Conservation (phyloP, 2,113 vertebrate genomes). For the Tetraodon nigroviridis region DNA sequence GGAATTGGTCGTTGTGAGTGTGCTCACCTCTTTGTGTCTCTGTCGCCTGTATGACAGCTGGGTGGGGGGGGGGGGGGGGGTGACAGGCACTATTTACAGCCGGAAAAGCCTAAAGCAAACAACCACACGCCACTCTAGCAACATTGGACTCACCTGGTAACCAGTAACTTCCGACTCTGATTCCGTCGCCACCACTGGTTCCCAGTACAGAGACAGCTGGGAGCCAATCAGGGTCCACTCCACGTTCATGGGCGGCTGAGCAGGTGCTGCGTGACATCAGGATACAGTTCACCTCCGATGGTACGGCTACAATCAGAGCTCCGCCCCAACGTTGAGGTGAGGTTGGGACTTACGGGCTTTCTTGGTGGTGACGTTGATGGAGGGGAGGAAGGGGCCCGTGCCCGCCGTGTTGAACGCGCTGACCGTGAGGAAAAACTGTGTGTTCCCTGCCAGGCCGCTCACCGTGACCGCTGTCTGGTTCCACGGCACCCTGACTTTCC, state of each 20-base stretch:
- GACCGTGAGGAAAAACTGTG: constrained; percentile 84
- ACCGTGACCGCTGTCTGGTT: constrained; percentile 84
- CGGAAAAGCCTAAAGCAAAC: constrained; percentile 9
- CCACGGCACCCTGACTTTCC: constrained; percentile 82
- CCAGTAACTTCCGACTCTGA: constrained; percentile 92
- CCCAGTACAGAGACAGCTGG: constrained; percentile 88
- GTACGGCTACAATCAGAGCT: background rate
- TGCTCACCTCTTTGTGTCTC: constrained; percentile 73
- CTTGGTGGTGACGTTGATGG: constrained; percentile 90
- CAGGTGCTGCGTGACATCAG: constrained; percentile 77
- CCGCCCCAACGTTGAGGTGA: background rate
- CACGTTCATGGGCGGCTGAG: constrained; percentile 85
- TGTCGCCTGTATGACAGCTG: constrained; percentile 87
- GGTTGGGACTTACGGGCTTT: constrained; percentile 81
- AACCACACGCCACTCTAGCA: background rate
- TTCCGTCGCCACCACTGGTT: constrained; percentile 86
- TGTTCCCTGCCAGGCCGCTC: constrained; percentile 80
- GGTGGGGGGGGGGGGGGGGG: background rate
- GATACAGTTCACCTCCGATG: constrained; percentile 12
- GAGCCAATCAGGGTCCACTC: constrained; percentile 89
- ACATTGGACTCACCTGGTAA: constrained; percentile 81
- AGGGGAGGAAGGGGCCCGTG: constrained; percentile 84
- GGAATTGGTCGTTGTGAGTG: constrained; percentile 78
- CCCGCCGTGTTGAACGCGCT: constrained; percentile 93
- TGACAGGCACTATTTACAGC: background rate